A percentile compares a stretch with the other conserved stretches of the same genome.
phyloP scores from a whole-genome alignment of 2,797 vertebrate genomes.

The Pangasius macronema region DNA sequence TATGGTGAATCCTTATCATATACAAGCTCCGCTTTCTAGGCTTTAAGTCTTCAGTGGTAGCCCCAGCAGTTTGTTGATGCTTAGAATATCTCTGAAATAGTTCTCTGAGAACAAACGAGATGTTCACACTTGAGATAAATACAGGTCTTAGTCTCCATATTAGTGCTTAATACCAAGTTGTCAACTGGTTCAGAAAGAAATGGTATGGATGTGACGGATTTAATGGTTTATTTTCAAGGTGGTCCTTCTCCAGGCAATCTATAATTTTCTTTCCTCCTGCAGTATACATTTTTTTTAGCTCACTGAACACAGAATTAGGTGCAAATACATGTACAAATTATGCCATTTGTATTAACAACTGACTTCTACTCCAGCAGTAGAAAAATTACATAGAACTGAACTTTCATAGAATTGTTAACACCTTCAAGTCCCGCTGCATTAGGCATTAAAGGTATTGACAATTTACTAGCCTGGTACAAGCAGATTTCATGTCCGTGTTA shows the following conservation, averaged over 20 bases:
- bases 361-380: neutral
- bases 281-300: neutral
- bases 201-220: constrained; percentile 19
- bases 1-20: neutral
- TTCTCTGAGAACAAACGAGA: neutral
- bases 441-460: neutral
- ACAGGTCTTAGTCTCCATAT: constrained; percentile 17
- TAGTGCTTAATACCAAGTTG: constrained; percentile 25
- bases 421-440: neutral
- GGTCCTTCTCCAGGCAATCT: neutral
- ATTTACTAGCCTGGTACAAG: no score
- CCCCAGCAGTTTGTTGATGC: neutral
- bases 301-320: neutral
- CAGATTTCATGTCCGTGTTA: neutral
- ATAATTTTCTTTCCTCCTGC: neutral
- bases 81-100: neutral
- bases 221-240: constrained; percentile 27
- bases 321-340: neutral
- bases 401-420: neutral
- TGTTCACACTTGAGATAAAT: constrained; percentile 29
- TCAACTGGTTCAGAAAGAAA: neutral
- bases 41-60: neutral
- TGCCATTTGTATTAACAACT: neutral
- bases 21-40: neutral
- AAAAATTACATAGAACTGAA: neutral